Evolutionary conservation across 2,888 invertebrate species (phyloP).

Genomic region (Chaitophorus viminalis): DNA sequence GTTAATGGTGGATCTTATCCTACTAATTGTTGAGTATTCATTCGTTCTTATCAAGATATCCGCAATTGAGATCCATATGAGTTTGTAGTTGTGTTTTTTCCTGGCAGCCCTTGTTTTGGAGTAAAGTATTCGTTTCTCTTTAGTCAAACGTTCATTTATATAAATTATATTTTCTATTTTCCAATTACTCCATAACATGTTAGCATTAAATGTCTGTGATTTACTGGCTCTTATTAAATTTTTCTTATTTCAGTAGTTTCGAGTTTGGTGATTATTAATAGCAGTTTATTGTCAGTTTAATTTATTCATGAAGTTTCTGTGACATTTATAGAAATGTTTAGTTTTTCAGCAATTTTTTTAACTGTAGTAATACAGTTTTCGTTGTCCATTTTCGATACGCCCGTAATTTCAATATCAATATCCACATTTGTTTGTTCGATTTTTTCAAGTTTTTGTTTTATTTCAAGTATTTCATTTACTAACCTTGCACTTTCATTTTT

Average conservation of each 20-base stretch:
- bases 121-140: neutral
- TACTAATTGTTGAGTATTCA: constrained; percentile 5
- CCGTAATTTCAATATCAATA: too few relatives aligned
- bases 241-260: too few relatives aligned
- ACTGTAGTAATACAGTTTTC: neutral
- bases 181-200: neutral
- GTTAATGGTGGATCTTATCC: neutral
- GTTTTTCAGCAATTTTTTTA: neutral
- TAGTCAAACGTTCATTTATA: neutral
- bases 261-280: too few relatives aligned
- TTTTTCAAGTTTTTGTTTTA: too few relatives aligned
- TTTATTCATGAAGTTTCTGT: neutral
- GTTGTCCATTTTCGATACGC: neutral
- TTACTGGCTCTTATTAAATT: too few relatives aligned
- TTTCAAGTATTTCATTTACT: too few relatives aligned
- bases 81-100: constrained; percentile 1
- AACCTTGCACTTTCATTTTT: too few relatives aligned
- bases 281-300: too few relatives aligned
- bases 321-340: neutral
- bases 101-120: neutral
- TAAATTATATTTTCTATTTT: neutral
- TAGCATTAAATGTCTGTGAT: neutral
- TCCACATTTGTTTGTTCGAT: too few relatives aligned
- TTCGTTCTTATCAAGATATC: constrained; percentile 3
- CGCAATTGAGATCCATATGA: neutral